These are phyloP conservation scores for Cyprinella venusta DNA, from an alignment of 2,797 vertebrate genomes.

Conservation along the genomic window DNA sequence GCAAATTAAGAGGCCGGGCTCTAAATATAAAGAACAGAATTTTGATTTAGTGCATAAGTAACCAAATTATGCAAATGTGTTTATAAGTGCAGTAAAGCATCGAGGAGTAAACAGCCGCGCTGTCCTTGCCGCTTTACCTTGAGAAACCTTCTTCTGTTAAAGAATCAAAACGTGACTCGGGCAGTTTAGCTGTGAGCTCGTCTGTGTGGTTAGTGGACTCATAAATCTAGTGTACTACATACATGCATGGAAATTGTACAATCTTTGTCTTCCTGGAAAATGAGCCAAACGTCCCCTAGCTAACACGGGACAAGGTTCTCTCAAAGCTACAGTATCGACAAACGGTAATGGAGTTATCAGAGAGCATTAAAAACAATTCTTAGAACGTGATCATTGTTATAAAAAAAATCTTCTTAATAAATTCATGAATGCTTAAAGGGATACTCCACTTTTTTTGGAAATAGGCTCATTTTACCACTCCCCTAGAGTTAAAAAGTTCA, in stretches of 20 bases:
- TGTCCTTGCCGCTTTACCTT: slow-evolving; percentile 38
- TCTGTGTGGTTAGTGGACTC: not conserved
- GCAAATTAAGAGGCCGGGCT: slow-evolving; percentile 78
- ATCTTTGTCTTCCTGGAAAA: not conserved
- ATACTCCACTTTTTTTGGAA: too few relatives aligned
- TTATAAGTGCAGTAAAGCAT: slow-evolving; percentile 52
- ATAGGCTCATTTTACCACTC: too few relatives aligned
- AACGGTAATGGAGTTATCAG: not conserved
- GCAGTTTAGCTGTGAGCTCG: not conserved
- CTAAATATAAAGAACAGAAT: slow-evolving; percentile 62
- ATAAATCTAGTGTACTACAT: too few relatives aligned
- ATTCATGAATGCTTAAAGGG: too few relatives aligned
- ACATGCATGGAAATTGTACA: not conserved
- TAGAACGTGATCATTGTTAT: not conserved
- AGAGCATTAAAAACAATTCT: not conserved
- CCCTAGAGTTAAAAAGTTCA: too few relatives aligned
- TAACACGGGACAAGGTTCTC: not conserved
- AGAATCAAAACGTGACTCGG: not conserved
- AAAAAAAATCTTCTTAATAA: too few relatives aligned
- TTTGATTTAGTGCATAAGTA: slow-evolving; percentile 64
- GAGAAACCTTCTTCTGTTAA: slow-evolving; percentile 33
- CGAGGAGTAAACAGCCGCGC: slow-evolving; percentile 21
- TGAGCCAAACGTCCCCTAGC: not conserved
- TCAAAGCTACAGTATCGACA: not conserved
- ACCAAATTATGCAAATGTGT: slow-evolving; percentile 67